These are phyloP conservation scores for Pseudococcus longispinus DNA, from an alignment of 2,888 invertebrate genomes.

Conservation along the genomic window DNA sequence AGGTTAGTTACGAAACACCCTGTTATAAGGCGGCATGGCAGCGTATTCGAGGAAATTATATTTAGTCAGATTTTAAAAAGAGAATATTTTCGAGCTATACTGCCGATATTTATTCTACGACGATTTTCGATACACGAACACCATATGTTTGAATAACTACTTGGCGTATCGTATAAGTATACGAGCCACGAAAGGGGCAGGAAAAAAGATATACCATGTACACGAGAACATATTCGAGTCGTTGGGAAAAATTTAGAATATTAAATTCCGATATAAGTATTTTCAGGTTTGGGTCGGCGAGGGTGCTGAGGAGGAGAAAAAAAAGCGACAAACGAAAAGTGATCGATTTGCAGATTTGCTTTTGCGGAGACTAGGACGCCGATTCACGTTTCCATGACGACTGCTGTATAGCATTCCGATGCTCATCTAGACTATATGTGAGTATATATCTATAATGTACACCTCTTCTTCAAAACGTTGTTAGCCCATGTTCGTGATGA, in stretches of 20 bases:
- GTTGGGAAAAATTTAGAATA: conserved; percentile 26
- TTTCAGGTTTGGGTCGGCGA: neutral
- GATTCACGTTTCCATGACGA: conserved; percentile 50
- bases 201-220: neutral
- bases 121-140: conserved; percentile 32
- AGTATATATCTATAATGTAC: conserved; percentile 22
- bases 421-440: conserved; percentile 36
- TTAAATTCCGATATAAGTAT: conserved; percentile 36
- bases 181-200: neutral
- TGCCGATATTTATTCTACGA: neutral
- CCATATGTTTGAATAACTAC: conserved; percentile 22
- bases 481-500: conserved; percentile 46
- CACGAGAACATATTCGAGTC: neutral
- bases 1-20: no score
- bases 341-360: conserved; percentile 50
- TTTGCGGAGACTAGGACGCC: conserved; percentile 45
- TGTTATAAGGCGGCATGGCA: no score
- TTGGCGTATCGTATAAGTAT: neutral
- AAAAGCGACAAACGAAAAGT: conserved; percentile 46
- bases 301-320: neutral
- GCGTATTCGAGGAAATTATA: conserved; percentile 1
- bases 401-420: conserved; percentile 28
- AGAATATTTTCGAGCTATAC: neutral
- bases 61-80: conserved; percentile 21
- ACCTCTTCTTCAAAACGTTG: conserved; percentile 28